phyloP scores from a whole-genome alignment of 2,797 vertebrate species.

The Thalassophryne amazonica region DNA sequence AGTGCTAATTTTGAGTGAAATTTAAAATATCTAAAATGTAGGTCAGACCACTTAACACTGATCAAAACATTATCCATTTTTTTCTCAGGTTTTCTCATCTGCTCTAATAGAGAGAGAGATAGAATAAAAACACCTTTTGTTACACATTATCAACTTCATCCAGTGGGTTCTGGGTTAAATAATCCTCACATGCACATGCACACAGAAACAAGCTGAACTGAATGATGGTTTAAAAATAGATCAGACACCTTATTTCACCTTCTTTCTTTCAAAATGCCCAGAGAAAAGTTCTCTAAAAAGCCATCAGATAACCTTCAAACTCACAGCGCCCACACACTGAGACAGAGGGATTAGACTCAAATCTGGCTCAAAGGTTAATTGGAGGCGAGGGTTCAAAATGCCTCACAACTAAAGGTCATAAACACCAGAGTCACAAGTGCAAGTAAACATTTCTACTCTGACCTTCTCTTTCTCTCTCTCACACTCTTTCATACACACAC shows the following conservation, averaged over 20 bases:
- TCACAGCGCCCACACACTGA: not conserved
- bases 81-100: not conserved
- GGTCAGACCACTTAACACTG: not conserved
- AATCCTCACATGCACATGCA: too few relatives aligned
- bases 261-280: not conserved
- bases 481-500: not conserved
- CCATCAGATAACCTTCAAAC: constrained; percentile 1
- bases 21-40: constrained; percentile 8
- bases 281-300: not conserved
- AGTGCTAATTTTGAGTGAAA: constrained; percentile 4
- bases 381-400: constrained; percentile 32
- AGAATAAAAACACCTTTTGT: too few relatives aligned
- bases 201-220: not conserved
- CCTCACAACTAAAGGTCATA: constrained; percentile 46
- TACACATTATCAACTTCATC: too few relatives aligned
- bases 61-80: not conserved
- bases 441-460: constrained; percentile 24
- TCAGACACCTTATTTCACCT: not conserved
- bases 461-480: not conserved
- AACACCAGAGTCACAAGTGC: constrained; percentile 21
- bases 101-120: too few relatives aligned
- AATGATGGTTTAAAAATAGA: not conserved
- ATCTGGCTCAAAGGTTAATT: constrained; percentile 26
- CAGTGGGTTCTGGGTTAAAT: too few relatives aligned
- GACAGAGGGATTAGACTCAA: not conserved